phyloP scores from a whole-genome alignment of 2,113 vertebrate genomes.

The Procavia capensis region DNA sequence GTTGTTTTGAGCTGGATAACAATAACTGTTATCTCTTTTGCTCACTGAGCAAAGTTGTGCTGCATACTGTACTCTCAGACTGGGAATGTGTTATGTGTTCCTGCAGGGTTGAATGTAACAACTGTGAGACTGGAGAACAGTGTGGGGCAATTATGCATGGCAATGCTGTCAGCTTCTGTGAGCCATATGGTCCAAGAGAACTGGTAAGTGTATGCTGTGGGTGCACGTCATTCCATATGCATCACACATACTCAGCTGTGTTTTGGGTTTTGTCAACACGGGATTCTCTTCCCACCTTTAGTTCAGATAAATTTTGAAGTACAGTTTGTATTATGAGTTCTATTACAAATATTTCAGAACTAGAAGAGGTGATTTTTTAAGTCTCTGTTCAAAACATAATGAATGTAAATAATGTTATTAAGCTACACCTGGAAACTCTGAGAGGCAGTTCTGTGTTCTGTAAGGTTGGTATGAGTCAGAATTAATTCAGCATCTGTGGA shows the following conservation, averaged over 20 bases:
- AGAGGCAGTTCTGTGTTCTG: no score
- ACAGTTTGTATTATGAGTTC: conserved; percentile 11
- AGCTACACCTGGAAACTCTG: neutral
- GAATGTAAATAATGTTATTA: neutral
- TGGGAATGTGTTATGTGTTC: conserved; percentile 69
- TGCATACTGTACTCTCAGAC: neutral
- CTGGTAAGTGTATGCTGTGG: conserved; percentile 89
- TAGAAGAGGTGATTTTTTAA: neutral
- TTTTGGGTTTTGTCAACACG: neutral
- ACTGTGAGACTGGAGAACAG: conserved; percentile 94
- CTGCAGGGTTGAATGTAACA: conserved; percentile 93
- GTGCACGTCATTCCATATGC: neutral
- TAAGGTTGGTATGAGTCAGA: no score
- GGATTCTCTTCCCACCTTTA: neutral
- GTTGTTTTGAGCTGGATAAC: neutral
- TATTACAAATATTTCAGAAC: conserved; percentile 40
- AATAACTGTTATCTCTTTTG: neutral
- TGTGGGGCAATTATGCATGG: conserved; percentile 96
- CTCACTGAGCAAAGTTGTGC: neutral
- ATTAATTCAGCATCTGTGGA: no score
- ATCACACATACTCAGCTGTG: neutral
- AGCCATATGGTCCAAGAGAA: conserved; percentile 95
- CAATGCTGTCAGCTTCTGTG: conserved; percentile 94
- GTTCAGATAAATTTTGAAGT: neutral
- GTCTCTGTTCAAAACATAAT: conserved; percentile 10